Conservation (phyloP, 2,113 vertebrate species). For the Corythaeola cristata region DNA sequence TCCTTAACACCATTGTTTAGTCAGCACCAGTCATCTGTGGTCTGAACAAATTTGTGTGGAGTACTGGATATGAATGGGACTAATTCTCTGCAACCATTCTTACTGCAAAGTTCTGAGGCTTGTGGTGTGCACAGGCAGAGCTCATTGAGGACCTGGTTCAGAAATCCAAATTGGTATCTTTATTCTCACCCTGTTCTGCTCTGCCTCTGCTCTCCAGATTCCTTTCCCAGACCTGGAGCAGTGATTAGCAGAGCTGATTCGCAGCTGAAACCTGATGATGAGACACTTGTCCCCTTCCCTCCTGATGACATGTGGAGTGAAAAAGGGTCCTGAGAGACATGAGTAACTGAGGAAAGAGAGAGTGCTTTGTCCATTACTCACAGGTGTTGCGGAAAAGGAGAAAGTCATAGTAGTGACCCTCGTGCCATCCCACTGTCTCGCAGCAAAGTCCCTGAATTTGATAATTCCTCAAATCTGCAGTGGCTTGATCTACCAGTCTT, state of each 20-base stretch:
- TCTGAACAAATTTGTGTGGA: background rate
- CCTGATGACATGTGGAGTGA: background rate
- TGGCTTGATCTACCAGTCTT: background rate
- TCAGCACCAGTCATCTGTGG: background rate
- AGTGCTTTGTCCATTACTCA: background rate
- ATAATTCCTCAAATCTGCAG: background rate
- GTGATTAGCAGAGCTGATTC: background rate
- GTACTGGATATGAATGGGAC: background rate
- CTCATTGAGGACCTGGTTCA: background rate
- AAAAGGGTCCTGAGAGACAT: background rate
- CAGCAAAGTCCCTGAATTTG: background rate
- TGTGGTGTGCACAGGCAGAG: background rate
- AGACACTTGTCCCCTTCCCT: background rate
- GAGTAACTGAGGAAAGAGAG: background rate
- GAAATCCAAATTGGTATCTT: background rate
- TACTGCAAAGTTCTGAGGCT: background rate
- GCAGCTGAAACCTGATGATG: background rate
- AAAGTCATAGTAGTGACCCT: background rate
- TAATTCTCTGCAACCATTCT: background rate
- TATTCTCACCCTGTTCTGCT: background rate
- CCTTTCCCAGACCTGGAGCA: background rate
- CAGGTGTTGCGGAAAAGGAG: background rate
- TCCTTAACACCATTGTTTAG: background rate
- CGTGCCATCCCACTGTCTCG: background rate
- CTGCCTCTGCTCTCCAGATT: background rate